Base-by-base conservation (phyloP, 2,888 invertebrate genomes). In the Sphinx pinastri region DNA sequence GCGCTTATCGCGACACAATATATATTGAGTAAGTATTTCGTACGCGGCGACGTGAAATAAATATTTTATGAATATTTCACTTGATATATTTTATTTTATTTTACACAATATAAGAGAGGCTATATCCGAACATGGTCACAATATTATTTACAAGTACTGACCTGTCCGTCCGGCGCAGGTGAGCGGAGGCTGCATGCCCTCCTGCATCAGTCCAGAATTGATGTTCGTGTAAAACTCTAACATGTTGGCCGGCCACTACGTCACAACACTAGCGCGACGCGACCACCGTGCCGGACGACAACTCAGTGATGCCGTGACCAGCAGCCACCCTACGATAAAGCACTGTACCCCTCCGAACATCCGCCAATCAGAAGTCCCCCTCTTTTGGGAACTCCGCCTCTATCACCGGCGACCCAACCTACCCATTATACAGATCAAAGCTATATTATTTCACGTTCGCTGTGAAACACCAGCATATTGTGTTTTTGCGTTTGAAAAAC, bases 201-300 rank as follows among this genome's bases (percentile, higher is more conserved):
- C 95, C 79, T 94, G 95, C 86, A 95, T 90, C 92, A 96, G 94
- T 88, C 94, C 94, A 73, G 95, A 84, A 79, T 94, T 95, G 76
- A 95, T 91, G 83, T 95, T 95, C 71, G 96, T 95, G 86, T 96
- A 96, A 89, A 96, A 96, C 87, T 96, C 96, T 92, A 96, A 95
- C 96, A 96, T 96, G 84, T 90, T 94, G 82, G 81, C 84, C 80
- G 84, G 74, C 71, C 84, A 82, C 77, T 47, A 49, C 76, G 73
- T 75, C 82, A 82, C 81, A 76, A 75, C 78, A 79, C 81, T 78
- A 74, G 68, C 77, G 78, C 78, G 81, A 84, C 78, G 78, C 80
- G 83, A 74, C 71, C 81, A 71, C 76, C 75, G 76, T 87, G 86
- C 77, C 81, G 78, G 81, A 75, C 84, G 74, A 78, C 73, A 79